Base-by-base conservation (phyloP, 2,888 invertebrate species). In the Andrena chrysosceles region DNA sequence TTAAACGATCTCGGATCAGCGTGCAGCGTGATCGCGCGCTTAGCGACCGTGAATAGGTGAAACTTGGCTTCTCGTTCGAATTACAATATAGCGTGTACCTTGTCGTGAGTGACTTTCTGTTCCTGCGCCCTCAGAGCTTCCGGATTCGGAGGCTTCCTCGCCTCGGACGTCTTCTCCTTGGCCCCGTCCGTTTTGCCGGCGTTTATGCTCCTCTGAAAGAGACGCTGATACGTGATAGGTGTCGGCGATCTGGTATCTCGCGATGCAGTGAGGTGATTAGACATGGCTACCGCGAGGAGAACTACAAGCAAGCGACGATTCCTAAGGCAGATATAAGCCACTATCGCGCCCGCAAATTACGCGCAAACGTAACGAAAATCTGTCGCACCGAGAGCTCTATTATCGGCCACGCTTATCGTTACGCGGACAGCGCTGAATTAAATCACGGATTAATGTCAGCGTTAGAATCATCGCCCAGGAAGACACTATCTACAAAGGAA, bases 21-120 rank as follows among this genome's bases (percentile, higher is more conserved):
- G 20, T 20, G 52, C 20, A 52, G 52, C 52, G 6, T n/a, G 52
- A 20, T 20, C 6, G 52, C 52, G n/a, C 20, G n/a, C 23, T 10
- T 23, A 56, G 20, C 56, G 56, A 56, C 23, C 20, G 23, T 10
- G 23, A 23, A 10, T 10, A 8, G 56, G 23, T 23, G 23, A 56
- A 10, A 56, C 56, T 10, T 42, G 20, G 10, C 26, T 13, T 8
- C 20, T 10, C 54, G 10, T 4, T 3, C 1, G 23, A 26, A 56
- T 56, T 56, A 10, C 23, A 56, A 56, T 42, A 20, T 56, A 56
- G n/a, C 54, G 33, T 2, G 4, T 69, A 93, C 93, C 90, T 93
- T 93, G 80, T 93, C 93, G 78, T 93, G 93, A 31, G 93, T 92
- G 52, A 93, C 92, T 88, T 93, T 93, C 75, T 93, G 93, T 75